A percentile compares a stretch with the other conserved stretches of the same genome.
Evolutionary conservation across 2,113 vertebrate species (phyloP).

Genomic region (cattle (Bos taurus)): ARS-UCD2.0 NC_037332.1:116471001-116471500

Average conservation of each 20-base stretch:
- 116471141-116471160: neutral
- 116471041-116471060: neutral
- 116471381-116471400: neutral
- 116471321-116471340: neutral
- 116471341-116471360: neutral
- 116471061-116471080: neutral
- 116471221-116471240: neutral
- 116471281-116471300: neutral
- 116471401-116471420: neutral
- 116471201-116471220: neutral
- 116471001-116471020: fast-evolving
- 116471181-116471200: neutral
- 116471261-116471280: neutral
- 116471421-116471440: neutral
- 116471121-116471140: no score
- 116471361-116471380: neutral
- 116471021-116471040: fast-evolving
- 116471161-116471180: neutral
- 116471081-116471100: no score
- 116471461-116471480: neutral
- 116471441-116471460: fast-evolving
- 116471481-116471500: neutral
- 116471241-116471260: neutral
- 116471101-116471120: neutral
- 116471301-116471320: neutral